A percentile compares a stretch with the other conserved stretches of the same genome.
Evolutionary conservation across 1,140 invertebrate species (phyloP).

Genomic region (Apis florea): DNA sequence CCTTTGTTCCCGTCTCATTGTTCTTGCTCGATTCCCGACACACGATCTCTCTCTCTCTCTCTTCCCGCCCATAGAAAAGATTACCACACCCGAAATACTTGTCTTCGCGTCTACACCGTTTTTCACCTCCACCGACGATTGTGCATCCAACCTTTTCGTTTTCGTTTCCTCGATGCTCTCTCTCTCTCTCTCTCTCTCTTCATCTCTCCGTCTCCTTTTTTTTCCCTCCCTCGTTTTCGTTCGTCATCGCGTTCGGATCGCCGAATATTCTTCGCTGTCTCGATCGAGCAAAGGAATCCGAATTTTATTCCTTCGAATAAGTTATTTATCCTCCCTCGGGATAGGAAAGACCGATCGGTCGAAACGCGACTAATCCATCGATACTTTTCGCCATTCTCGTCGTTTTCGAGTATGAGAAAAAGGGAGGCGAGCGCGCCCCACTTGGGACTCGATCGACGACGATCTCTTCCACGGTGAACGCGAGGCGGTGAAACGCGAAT

Average conservation of each 20-base stretch:
- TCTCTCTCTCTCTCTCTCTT: background rate
- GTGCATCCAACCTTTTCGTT: background rate
- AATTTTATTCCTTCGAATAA: no score
- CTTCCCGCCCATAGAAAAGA: slow-evolving; percentile 9
- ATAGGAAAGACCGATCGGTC: no score
- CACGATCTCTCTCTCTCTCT: slow-evolving; percentile 37
- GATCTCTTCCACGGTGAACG: slow-evolving; percentile 4
- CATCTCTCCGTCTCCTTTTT: background rate
- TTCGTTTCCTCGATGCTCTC: slow-evolving; percentile 6
- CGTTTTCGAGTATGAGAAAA: slow-evolving; percentile 5
- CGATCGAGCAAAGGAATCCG: no score
- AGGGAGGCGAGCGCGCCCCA: background rate
- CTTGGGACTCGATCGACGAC: slow-evolving; percentile 15
- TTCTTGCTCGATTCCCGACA: slow-evolving; percentile 48
- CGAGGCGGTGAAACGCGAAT: slow-evolving; percentile 27
- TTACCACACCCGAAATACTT: slow-evolving; percentile 35
- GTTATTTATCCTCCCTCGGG: background rate
- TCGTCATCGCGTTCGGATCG: no score
- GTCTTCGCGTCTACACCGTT: slow-evolving; percentile 16
- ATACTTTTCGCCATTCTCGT: slow-evolving; percentile 17
- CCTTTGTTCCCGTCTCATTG: slow-evolving; percentile 61
- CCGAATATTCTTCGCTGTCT: slow-evolving; percentile 33
- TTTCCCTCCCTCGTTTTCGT: background rate
- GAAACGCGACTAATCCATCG: no score
- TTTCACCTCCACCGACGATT: slow-evolving; percentile 28